A percentile compares a stretch with the other conserved stretches of the same genome.
Conservation (phyloP, 2,797 vertebrate genomes). For the Sebastes glaucus region DNA sequence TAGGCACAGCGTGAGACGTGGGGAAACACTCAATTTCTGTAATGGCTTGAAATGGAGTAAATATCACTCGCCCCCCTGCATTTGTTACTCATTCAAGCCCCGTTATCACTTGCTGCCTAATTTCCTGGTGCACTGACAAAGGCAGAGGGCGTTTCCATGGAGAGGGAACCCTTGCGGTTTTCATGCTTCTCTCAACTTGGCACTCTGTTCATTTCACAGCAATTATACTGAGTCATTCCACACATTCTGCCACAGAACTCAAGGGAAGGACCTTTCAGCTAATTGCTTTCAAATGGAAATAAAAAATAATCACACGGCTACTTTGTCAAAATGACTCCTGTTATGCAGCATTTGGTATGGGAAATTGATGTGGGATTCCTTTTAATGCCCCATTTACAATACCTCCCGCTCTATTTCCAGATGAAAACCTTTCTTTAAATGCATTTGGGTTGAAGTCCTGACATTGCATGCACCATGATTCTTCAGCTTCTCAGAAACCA, state of each 20-base stretch:
- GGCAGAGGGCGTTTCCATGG: slow-evolving; percentile 79
- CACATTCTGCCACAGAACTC: slow-evolving; percentile 73
- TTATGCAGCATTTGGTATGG: slow-evolving; percentile 66
- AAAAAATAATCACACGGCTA: slow-evolving; percentile 81
- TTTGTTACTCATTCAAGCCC: slow-evolving; percentile 78
- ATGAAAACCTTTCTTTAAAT: slow-evolving; percentile 57
- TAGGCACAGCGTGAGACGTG: slow-evolving; percentile 59
- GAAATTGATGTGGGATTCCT: slow-evolving; percentile 72
- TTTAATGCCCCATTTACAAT: slow-evolving; percentile 74
- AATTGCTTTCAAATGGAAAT: slow-evolving; percentile 83
- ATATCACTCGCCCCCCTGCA: slow-evolving; percentile 66
- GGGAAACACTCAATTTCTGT: slow-evolving; percentile 79
- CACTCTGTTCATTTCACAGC: slow-evolving; percentile 82
- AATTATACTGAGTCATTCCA: slow-evolving; percentile 81
- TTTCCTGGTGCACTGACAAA: slow-evolving; percentile 78
- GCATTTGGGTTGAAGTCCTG: slow-evolving; percentile 50
- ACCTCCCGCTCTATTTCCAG: slow-evolving; percentile 61
- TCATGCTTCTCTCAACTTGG: slow-evolving; percentile 71
- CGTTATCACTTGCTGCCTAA: slow-evolving; percentile 78
- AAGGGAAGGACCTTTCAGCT: slow-evolving; percentile 75
- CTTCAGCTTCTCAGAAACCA: slow-evolving; percentile 18
- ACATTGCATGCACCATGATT: slow-evolving; percentile 17
- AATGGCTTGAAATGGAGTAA: slow-evolving; percentile 81
- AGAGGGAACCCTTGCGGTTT: slow-evolving; percentile 75
- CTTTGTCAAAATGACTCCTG: slow-evolving; percentile 75